These are phyloP conservation scores for Neodiprion pinetum DNA, from an alignment of 1,140 invertebrate genomes.

Conservation along the genomic window DNA sequence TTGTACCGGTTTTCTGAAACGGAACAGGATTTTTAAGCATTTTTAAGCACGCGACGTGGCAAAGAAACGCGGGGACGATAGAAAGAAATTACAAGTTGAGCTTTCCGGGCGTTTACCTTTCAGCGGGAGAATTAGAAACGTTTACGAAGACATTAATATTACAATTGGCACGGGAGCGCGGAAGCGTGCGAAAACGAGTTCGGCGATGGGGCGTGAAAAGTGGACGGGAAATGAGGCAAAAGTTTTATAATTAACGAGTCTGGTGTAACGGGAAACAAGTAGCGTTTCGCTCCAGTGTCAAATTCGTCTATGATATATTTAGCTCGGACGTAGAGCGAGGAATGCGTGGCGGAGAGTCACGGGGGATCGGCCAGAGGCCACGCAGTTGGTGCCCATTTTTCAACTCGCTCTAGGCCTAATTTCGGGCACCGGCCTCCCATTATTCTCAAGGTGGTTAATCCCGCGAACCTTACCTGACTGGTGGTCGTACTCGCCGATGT, in stretches of 20 bases:
- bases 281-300: conserved; percentile 44
- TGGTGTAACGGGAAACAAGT: not conserved
- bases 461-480: conserved; percentile 73
- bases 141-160: no score
- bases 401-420: conserved; percentile 24
- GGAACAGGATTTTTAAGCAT: conserved; percentile 31
- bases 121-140: no score
- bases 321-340: conserved; percentile 40
- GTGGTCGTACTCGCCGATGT: conserved; percentile 94
- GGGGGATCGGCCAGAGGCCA: conserved; percentile 12
- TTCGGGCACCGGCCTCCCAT: not conserved
- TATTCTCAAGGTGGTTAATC: not conserved
- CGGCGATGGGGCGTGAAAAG: no score
- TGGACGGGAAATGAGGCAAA: no score
- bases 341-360: conserved; percentile 32
- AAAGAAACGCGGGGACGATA: not conserved
- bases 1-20: conserved; percentile 89
- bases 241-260: not conserved
- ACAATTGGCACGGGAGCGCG: no score
- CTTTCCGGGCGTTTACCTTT: no score
- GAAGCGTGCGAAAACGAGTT: no score
- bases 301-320: conserved; percentile 54
- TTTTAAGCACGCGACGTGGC: not conserved
- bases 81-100: no score
- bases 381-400: conserved; percentile 48